phyloP scores from a whole-genome alignment of 2,797 vertebrate species.

The Avahi laniger region DNA sequence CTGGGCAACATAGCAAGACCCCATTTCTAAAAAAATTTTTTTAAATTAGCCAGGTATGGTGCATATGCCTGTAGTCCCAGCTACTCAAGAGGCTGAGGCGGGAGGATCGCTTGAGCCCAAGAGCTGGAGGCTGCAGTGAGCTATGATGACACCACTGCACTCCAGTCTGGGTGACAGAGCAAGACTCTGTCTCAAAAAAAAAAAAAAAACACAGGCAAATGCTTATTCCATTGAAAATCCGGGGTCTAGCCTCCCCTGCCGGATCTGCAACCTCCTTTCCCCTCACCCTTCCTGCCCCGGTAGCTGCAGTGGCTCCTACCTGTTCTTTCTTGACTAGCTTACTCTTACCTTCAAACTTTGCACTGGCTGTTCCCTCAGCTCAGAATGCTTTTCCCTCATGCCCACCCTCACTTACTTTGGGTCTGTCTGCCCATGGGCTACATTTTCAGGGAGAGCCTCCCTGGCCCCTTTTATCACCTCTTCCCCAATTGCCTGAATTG shows the following conservation, averaged over 20 bases:
- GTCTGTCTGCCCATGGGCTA: background rate
- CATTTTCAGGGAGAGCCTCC: background rate
- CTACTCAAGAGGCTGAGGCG: background rate
- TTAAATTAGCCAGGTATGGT: no score
- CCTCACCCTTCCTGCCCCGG: background rate
- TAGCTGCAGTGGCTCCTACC: background rate
- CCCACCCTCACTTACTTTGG: background rate
- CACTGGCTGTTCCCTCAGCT: background rate
- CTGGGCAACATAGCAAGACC: no score
- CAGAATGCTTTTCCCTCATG: background rate
- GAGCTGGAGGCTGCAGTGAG: background rate
- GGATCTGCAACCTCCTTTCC: background rate
- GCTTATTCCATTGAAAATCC: background rate
- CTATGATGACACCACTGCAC: background rate
- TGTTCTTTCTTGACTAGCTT: background rate
- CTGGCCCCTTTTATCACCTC: background rate
- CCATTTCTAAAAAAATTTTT: no score
- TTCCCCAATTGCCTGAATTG: background rate
- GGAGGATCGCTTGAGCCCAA: background rate
- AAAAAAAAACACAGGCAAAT: no score
- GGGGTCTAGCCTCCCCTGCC: background rate
- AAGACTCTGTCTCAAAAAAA: background rate
- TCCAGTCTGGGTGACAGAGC: background rate
- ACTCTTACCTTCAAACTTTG: background rate
- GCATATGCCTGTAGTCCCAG: no score